Evolutionary conservation across 1,140 invertebrate species (phyloP).

Genomic region (Cotesia glomerata): DNA sequence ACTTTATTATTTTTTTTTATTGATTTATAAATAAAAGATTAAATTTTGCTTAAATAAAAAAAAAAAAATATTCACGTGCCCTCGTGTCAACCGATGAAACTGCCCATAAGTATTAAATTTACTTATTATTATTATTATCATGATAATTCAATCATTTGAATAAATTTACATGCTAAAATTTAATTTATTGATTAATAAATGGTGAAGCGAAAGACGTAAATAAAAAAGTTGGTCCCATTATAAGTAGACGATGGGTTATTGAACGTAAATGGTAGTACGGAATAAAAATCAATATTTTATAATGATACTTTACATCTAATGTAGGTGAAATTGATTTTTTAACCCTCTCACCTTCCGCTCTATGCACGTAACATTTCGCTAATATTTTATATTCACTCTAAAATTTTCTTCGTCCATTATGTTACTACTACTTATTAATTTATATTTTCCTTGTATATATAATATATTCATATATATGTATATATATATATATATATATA

Average conservation of each 20-base stretch:
- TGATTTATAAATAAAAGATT: neutral
- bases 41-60: neutral
- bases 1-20: too few relatives aligned
- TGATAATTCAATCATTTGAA: neutral
- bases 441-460: too few relatives aligned
- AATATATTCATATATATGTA: neutral
- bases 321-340: conserved; percentile 30
- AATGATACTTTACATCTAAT: conserved; percentile 37
- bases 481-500: conserved; percentile 39
- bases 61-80: conserved; percentile 7
- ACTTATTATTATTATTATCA: too few relatives aligned
- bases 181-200: neutral
- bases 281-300: conserved; percentile 33
- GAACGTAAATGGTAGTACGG: conserved; percentile 35
- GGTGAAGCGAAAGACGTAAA: conserved; percentile 42
- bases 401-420: neutral
- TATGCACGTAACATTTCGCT: conserved; percentile 42
- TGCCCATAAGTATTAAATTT: neutral
- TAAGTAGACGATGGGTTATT: conserved; percentile 55
- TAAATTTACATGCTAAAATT: neutral
- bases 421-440: neutral
- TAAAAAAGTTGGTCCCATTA: conserved; percentile 59
- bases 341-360: conserved; percentile 8
- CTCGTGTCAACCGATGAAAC: conserved; percentile 8
- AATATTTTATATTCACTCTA: conserved; percentile 32